Percentiles rank a stretch among this genome's conserved stretches.
Conservation (phyloP, 37 sponge, comb jelly and placozoan genomes). For the Geodia barretti region DNA sequence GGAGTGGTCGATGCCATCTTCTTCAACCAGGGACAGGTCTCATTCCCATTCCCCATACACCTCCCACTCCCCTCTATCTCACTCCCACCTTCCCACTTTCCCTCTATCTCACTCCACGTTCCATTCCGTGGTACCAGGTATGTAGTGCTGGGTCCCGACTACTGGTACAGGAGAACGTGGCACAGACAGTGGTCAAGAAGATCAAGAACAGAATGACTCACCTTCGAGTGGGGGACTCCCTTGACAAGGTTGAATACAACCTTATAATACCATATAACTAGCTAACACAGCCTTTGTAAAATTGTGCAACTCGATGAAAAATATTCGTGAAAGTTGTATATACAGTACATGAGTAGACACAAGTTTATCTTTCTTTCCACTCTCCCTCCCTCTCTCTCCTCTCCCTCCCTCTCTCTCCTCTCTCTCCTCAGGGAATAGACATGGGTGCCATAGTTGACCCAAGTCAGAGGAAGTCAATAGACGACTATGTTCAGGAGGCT, state of each 20-base stretch:
- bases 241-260: conserved; percentile 86
- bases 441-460: conserved; percentile 94
- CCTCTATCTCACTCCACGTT: background rate
- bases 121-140: conserved; percentile 51
- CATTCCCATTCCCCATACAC: background rate
- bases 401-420: background rate
- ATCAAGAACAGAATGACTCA: conserved; percentile 90
- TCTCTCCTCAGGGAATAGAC: conserved; percentile 70
- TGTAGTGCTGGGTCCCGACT: conserved; percentile 95
- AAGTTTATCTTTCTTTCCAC: too few relatives aligned
- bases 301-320: too few relatives aligned
- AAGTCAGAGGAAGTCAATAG: conserved; percentile 77
- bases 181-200: conserved; percentile 78
- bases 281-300: too few relatives aligned
- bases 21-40: conserved; percentile 97
- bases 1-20: conserved; percentile 96
- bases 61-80: background rate
- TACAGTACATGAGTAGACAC: too few relatives aligned
- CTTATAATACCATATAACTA: too few relatives aligned
- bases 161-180: conserved; percentile 85
- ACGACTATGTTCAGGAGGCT: conserved; percentile 82
- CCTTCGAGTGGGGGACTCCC: conserved; percentile 79
- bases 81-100: background rate
- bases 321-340: too few relatives aligned
- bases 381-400: background rate